These are phyloP conservation scores for Neuroterus valhalla DNA, from an alignment of 1,140 invertebrate genomes.

Conservation along the genomic window DNA sequence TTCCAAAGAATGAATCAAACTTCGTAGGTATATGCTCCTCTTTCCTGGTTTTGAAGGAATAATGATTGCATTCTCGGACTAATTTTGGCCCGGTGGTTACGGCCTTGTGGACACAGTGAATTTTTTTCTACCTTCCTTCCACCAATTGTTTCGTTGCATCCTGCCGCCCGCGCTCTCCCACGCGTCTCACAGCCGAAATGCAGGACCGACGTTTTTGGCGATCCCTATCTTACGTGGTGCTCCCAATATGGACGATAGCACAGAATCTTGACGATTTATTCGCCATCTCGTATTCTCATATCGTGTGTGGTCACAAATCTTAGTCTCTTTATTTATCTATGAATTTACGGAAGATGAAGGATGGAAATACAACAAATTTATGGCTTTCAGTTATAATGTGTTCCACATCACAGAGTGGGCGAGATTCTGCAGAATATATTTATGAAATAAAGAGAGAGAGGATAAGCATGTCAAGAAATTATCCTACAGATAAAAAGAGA, in stretches of 20 bases:
- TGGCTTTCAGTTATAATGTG: too few relatives aligned
- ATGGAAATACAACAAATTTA: too few relatives aligned
- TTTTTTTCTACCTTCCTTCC: constrained; percentile 62
- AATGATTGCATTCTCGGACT: constrained; percentile 47
- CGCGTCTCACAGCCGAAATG: constrained; percentile 36
- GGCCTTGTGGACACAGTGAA: constrained; percentile 63
- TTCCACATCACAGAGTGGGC: too few relatives aligned
- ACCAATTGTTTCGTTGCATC: constrained; percentile 72
- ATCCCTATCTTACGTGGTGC: constrained; percentile 51
- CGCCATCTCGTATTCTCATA: background rate
- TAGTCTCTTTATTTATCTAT: background rate
- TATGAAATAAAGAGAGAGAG: too few relatives aligned
- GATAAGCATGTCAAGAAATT: too few relatives aligned
- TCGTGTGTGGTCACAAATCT: background rate
- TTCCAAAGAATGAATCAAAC: constrained; percentile 25
- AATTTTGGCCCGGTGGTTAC: constrained; percentile 66
- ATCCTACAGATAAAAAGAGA: too few relatives aligned
- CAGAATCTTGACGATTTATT: constrained; percentile 14
- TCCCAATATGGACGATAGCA: background rate
- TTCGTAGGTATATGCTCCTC: background rate
- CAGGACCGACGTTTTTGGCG: constrained; percentile 35
- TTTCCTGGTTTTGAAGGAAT: constrained; percentile 41
- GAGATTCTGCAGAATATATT: too few relatives aligned
- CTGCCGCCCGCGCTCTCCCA: constrained; percentile 66
- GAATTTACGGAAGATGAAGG: background rate